Base-by-base conservation (phyloP, 2,888 invertebrate species). In the Apoda limacodes region DNA sequence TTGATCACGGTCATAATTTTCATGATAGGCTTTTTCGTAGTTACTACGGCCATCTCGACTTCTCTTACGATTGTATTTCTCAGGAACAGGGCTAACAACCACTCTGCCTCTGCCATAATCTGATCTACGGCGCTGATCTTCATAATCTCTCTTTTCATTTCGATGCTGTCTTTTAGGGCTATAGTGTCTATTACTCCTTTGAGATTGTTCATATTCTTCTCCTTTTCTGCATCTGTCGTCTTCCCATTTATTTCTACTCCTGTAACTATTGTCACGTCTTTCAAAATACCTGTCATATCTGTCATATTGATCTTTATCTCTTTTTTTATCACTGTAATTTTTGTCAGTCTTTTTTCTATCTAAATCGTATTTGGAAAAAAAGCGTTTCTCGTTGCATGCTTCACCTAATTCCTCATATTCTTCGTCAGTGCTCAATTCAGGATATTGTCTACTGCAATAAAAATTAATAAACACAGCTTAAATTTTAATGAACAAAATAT, bases 391-490 rank as follows among this genome's bases (percentile, higher is more conserved):
- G 35, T 29, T 11, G 15, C 23, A 19, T 32, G 37, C 28, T 43
- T 37, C 24, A 40, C 52, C 28, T 37, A 40, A 26, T 24, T 37
- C 30, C 22, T 60, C 49, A 36, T 30, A 41, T 39, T 68, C 69
- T 38, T 69, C 70, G 47, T 69, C 66, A 13, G 65, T 55, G 50
- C 60, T 64, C 32, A 55, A 55, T 34, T 45, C 55, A 6, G 40
- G 35, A 4, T 37, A 40, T 15, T 42, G 34, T 20, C 45, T 34
- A 9, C 33, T 37, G 33, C 17, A 30, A 34, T 24, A 15, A 22
- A 32, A 30, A 20, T 13, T 22, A 9, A 11, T n/a, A 26, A 9
- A 26, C 9, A 9, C 7, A 5, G 6, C 9, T 4, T 22, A 23
- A 10, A 20, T 22, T 28, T 32, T 7, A 30, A 9, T 6, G 20